Evolutionary conservation across 2,888 invertebrate genomes (phyloP), one percentile per base, ranked within the genome.

Genomic region (Salticus scenicus): DNA sequence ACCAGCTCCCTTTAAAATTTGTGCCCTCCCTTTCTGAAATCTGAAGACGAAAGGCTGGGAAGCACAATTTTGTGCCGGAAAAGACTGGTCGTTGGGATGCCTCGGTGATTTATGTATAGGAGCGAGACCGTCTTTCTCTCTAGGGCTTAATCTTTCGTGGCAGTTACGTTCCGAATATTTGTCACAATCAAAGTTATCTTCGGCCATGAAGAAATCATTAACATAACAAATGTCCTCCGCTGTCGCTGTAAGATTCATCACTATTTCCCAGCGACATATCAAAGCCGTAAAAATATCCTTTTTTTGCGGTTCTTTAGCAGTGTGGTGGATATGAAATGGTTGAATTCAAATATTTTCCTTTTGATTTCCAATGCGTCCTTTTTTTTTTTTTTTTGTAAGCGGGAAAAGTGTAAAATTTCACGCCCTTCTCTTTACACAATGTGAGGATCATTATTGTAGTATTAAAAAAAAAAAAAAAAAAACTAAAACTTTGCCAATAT

Each of bases 111-210:
- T 78, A 85, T 85, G 30, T 42, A 51, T 42, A 69, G 33, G 74
- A 69, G 78, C 63, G 67, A 70, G 84, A 67, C 63, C 83, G 42
- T 79, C 84, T 74, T 77, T 85, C 76, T 83, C 83, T 57, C 41
- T 17, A 69, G 73, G 78, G 74, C 78, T 85, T 85, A 85, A 85
- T 85, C 84, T 85, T 85, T 83, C 73, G 66, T 67, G 84, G 73
- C 78, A 85, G 78, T 78, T 67, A 78, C 74, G 84, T 73, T 47
- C 37, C 71, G 64, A 77, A 41, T 74, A 85, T 85, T 85, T 85
- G 84, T 78, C 78, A 85, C 84, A 85, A 85, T 85, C 84, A 78
- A 85, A 85, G 74, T 74, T 85, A 78, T 85, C 84, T 79, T 79
- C 74, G 31, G 74, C 74, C 74, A 78, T 83, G 78, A 78, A 77